Base-by-base conservation (phyloP, 2,113 vertebrate genomes). In the Odobenus rosmarus region DNA sequence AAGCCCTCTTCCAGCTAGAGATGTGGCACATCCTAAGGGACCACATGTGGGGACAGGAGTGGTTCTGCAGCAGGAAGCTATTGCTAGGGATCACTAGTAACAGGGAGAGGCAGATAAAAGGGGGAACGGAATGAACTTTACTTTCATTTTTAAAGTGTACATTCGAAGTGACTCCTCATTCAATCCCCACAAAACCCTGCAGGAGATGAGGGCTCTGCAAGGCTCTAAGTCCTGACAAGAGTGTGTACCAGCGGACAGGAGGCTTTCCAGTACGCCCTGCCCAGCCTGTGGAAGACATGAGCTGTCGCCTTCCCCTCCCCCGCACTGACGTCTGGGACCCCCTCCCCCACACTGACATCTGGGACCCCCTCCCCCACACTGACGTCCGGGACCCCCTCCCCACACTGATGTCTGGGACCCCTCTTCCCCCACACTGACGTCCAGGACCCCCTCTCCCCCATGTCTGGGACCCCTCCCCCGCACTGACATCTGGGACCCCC, bases 81-180 rank as follows among this genome's bases (percentile, higher is more conserved):
- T 84, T 95, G 79, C 42, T 59, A 82, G 7, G 81, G 9, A 53
- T 82, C 57, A 88, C 53, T 59, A 93, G 74, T 82, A 95, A 46
- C 2, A 95, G 46, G 87, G 5, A 74, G 28, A 36, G 67, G 19
- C 5, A 67, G 67, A 15, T 42, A 82, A 71, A 72, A 67, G 18
- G 55, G 19, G 4, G 42, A 31, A n/a, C 49, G 39, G 19, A 92
- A 61, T 80, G 46, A 21, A 59, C 24, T 72, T 84, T 49, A 86
- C 39, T 93, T 81, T 84, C 4, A 46, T 49, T 93, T 92, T 87
- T 81, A 67, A 69, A 11, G 2, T 46, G 36, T 7, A 76, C 1
- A 84, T 14, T 6, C 51, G 23, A 39, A 4, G 59, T 76, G n/a
- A n/a, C 86, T 90, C 90, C 76, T 87, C 31, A 53, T 16, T 64